These are phyloP conservation scores for Agapetus fuscipes DNA, from an alignment of 2,888 invertebrate species.

Conservation along the genomic window DNA sequence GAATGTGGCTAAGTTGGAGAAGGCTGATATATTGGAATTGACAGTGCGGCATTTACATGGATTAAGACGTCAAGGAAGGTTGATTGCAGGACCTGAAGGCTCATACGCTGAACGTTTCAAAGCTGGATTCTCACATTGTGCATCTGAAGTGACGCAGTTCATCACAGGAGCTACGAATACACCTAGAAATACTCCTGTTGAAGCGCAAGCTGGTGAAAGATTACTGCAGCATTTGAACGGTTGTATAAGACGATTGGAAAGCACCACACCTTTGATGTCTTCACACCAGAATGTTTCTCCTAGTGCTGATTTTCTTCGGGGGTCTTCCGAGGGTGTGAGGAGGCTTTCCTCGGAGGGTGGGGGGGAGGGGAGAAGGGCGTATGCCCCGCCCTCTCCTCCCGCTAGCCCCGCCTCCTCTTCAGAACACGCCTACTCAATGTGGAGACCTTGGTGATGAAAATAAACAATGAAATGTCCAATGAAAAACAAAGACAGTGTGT, in stretches of 20 bases:
- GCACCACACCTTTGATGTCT: conserved; percentile 76
- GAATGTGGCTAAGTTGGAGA: conserved; percentile 79
- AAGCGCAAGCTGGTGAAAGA: conserved; percentile 42
- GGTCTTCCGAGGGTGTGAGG: conserved; percentile 46
- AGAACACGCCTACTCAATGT: conserved; percentile 48
- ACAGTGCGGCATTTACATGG: conserved; percentile 81
- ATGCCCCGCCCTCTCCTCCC: conserved; percentile 64
- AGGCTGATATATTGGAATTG: conserved; percentile 79
- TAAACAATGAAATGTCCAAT: too few relatives aligned
- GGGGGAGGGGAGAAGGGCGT: conserved; percentile 32
- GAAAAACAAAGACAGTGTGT: too few relatives aligned
- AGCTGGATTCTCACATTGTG: conserved; percentile 50
- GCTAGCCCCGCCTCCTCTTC: conserved; percentile 55
- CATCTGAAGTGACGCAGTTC: conserved; percentile 49
- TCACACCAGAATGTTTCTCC: conserved; percentile 70
- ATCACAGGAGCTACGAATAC: conserved; percentile 33
- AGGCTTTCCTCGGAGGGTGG: too few relatives aligned
- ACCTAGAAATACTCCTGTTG: conserved; percentile 35
- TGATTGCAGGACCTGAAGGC: conserved; percentile 54
- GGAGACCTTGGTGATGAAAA: conserved; percentile 47
- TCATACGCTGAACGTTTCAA: conserved; percentile 58
- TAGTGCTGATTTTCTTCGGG: too few relatives aligned
- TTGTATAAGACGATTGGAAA: conserved; percentile 40
- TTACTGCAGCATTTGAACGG: conserved; percentile 43
- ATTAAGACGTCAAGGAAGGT: conserved; percentile 65